Evolutionary conservation across 2,797 vertebrate genomes (phyloP), one percentile per base, ranked within the genome.

Genomic region (Gorsachius magnificus): DNA sequence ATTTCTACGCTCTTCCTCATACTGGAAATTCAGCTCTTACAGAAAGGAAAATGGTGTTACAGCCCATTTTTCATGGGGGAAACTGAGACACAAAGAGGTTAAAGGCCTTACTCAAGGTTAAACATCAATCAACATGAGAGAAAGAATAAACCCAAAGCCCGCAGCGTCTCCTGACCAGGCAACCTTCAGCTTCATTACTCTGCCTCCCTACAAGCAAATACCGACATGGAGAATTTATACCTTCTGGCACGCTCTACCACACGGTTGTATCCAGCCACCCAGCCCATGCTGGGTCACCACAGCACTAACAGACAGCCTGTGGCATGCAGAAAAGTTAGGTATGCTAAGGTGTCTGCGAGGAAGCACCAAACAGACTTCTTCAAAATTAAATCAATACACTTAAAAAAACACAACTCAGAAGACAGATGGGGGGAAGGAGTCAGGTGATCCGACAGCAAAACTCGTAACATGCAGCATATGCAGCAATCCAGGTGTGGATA

Each of bases 401-500:
- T 46, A 31, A 54, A 22, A 58, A 90, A 22, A 51, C 1, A n/a
- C n/a, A n/a, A n/a, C 17, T 58, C 46, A 22, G 11, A 36, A 61
- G 19, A 83, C 31, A 71, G 33, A 28, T 7, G 11, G 3, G 11
- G 24, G 33, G 20, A 56, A 79, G 35, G 25, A 63, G 25, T 48
- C 35, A 43, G 20, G 13, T 43, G 17, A 56, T 11, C 54, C 45
- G 41, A 28, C 31, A 74, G 19, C 26, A 79, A 57, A 79, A 24
- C 15, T 50, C 64, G 25, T 64, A 81, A 81, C 48, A 28, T 8
- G 43, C 28, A 48, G 28, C 2, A 1, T 7, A 46, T 0, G 1
- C 21, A 7, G 16, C n/a, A 35, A 84, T 54, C 28, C 51, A 80
- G 58, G 75, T n/a, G 31, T 45, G 51, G 31, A 69, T 41, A 22